Evolutionary conservation across 1,140 invertebrate species (phyloP).

Genomic region (Spodoptera litura): DNA sequence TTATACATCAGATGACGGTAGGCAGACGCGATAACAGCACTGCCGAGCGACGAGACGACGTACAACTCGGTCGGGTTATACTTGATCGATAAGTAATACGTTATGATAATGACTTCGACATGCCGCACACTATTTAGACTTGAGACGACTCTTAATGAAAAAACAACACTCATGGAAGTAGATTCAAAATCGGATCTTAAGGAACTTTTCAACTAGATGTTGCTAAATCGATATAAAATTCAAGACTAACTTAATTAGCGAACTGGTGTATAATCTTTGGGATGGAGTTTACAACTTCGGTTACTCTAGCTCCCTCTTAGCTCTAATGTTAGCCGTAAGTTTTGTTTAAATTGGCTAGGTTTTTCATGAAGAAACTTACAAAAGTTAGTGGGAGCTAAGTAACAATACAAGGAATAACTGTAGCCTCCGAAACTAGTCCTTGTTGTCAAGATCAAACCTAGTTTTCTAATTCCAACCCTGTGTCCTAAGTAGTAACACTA

Average conservation of each 20-base stretch:
- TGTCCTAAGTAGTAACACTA: too few relatives aligned
- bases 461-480: too few relatives aligned
- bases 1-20: constrained; percentile 54
- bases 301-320: not conserved
- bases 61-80: constrained; percentile 46
- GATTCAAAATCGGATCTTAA: not conserved
- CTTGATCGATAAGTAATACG: constrained; percentile 53
- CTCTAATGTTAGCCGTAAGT: constrained; percentile 3
- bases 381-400: not conserved
- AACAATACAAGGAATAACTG: not conserved
- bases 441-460: too few relatives aligned
- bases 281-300: constrained; percentile 12
- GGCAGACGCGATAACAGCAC: constrained; percentile 47
- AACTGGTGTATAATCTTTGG: constrained; percentile 8
- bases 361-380: not conserved
- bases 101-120: constrained; percentile 49
- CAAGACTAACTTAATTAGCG: not conserved
- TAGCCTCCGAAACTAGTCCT: not conserved
- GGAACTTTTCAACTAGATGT: not conserved
- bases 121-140: constrained; percentile 44
- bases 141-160: constrained; percentile 35
- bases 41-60: not conserved
- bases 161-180: not conserved
- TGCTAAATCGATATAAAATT: constrained; percentile 16
- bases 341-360: not conserved